Percentiles rank a stretch among this genome's conserved stretches.
These are phyloP conservation scores for Cephus rjabovi DNA, from an alignment of 2,888 invertebrate genomes.

Conservation along the genomic window DNA sequence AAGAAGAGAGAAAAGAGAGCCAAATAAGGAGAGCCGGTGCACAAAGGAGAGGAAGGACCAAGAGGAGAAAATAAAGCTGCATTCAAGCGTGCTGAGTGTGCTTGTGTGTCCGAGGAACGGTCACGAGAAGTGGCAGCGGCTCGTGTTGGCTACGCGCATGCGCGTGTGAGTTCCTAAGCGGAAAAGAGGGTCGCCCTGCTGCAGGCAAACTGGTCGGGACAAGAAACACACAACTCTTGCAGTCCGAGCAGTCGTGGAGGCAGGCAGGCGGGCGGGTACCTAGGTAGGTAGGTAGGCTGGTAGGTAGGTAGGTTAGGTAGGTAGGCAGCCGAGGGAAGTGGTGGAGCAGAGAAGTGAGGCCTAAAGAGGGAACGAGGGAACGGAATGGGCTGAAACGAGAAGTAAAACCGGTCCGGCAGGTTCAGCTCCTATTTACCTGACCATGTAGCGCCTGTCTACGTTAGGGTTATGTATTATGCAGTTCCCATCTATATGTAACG, in stretches of 20 bases:
- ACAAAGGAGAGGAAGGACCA: slow-evolving; percentile 55
- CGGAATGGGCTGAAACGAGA: slow-evolving; percentile 13
- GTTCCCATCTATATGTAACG: slow-evolving; percentile 54
- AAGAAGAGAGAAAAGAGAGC: slow-evolving; percentile 23
- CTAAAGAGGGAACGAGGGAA: not conserved
- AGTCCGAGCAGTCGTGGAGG: slow-evolving; percentile 23
- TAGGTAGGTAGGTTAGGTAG: slow-evolving; percentile 3
- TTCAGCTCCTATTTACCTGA: slow-evolving; percentile 60
- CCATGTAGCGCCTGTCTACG: slow-evolving; percentile 55
- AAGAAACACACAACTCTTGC: slow-evolving; percentile 35
- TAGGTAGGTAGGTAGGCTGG: not conserved
- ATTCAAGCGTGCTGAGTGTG: not conserved
- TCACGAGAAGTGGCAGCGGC: not conserved
- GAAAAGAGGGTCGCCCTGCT: slow-evolving; percentile 42
- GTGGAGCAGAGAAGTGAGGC: not conserved
- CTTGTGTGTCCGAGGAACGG: not conserved
- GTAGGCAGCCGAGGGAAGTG: slow-evolving; percentile 12
- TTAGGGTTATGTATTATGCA: slow-evolving; percentile 47
- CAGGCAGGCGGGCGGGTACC: not conserved
- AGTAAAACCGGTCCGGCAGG: slow-evolving; percentile 62
- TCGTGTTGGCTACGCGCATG: not conserved
- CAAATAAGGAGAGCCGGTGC: slow-evolving; percentile 50
- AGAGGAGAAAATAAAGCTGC: slow-evolving; percentile 2
- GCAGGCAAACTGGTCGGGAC: slow-evolving; percentile 40
- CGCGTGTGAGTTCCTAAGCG: slow-evolving; percentile 32